Evolutionary conservation across 2,888 invertebrate species (phyloP).

Genomic region (Nephrotoma guestfalica): DNA sequence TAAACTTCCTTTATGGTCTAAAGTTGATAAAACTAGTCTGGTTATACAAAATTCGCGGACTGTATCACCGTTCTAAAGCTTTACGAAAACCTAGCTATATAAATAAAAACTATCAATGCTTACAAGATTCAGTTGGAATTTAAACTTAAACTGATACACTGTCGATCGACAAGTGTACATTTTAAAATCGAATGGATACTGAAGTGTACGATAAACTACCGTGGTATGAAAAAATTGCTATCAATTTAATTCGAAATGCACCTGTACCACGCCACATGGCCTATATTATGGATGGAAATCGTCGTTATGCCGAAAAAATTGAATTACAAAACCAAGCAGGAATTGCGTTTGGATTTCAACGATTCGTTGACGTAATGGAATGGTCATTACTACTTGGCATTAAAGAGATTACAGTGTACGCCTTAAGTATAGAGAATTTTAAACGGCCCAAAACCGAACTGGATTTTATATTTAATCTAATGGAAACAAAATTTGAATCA

Average conservation of each 20-base stretch:
- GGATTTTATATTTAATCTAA: conserved; percentile 70
- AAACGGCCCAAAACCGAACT: conserved; percentile 86
- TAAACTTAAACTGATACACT: no score
- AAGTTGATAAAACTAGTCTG: no score
- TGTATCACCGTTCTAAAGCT: no score
- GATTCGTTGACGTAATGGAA: conserved; percentile 61
- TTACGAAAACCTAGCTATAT: no score
- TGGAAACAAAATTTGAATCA: conserved; percentile 67
- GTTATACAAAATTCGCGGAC: no score
- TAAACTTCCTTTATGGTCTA: no score
- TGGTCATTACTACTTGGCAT: conserved; percentile 84
- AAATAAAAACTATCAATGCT: no score
- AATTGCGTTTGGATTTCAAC: conserved; percentile 71
- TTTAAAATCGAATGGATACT: no score
- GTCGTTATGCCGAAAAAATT: conserved; percentile 75
- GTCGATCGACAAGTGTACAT: no score
- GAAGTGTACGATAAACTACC: conserved; percentile 39
- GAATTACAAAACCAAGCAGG: conserved; percentile 63
- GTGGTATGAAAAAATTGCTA: conserved; percentile 60
- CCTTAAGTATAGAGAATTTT: conserved; percentile 98
- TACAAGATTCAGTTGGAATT: no score
- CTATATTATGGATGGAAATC: conserved; percentile 97
- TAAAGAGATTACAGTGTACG: conserved; percentile 92
- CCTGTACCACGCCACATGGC: conserved; percentile 84
- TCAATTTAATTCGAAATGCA: conserved; percentile 63